Base-by-base conservation (phyloP, 2,113 vertebrate genomes). In the Clarias batrachus region DNA sequence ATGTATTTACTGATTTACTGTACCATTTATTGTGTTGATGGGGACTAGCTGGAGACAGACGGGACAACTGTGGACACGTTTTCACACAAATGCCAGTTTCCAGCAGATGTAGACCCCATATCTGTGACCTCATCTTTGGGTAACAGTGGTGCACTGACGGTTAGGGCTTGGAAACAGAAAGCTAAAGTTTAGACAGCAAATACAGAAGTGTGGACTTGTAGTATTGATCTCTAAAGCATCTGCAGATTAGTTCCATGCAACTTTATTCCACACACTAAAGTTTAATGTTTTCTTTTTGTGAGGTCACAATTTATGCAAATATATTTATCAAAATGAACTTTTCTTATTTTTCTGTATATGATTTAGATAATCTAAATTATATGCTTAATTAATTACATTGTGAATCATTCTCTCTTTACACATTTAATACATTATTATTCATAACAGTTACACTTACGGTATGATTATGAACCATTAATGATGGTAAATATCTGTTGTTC, bases 51-150 rank as follows among this genome's bases (percentile, higher is more conserved):
- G 88, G 96, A 95, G 0, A 85, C 94, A 0, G 97, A 98, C 0
- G 97, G 97, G 88, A 95, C 95, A 0, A 91, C 97, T 88, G 93
- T 96, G 92, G 97, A 97, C 92, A 96, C 94, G 74, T 97, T 98
- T 84, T 96, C 94, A 81, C 96, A 98, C 91, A 96, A 96, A 71
- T 98, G 96, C 92, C 96, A 97, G 89, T 93, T 98, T 66, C 97
- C 97, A 0, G 96, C 96, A n/a, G 96, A 97, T 0, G 95, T 98
- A 92, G 96, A 98, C 85, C 97, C 97, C 27, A 94, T 93, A 0
- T 96, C 97, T 0, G 95, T 97, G 92, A 96, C 95, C 0, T 96
- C 95, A 0, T 93, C 94, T 0, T 85, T 97, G 88, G 92, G 92
- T 13, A 94, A 94, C 0, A 90, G 93, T 0, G 97, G 97, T 63